Conservation (phyloP, 1,140 invertebrate species). For the Sitobion miscanthi region DNA sequence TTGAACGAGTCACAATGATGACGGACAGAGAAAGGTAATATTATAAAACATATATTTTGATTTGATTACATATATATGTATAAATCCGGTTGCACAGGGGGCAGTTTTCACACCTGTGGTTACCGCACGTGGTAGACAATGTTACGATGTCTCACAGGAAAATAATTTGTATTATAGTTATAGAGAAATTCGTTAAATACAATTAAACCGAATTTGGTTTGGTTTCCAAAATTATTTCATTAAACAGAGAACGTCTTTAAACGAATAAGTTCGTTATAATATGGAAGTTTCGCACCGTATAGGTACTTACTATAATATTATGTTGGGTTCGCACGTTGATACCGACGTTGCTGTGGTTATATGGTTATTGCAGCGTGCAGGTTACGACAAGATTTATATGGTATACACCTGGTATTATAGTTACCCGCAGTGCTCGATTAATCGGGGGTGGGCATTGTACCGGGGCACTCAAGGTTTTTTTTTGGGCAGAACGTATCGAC, state of each 20-base stretch:
- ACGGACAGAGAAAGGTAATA: conserved; percentile 28
- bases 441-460: too few species aligned
- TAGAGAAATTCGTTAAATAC: too few species aligned
- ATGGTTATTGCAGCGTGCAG: background rate
- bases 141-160: too few species aligned
- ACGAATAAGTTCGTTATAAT: too few species aligned
- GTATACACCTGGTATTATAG: background rate
- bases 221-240: too few species aligned
- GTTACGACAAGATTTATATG: background rate
- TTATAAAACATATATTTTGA: background rate
- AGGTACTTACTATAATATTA: too few species aligned
- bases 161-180: too few species aligned
- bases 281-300: too few species aligned
- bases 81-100: background rate
- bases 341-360: background rate
- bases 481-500: background rate
- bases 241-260: too few species aligned
- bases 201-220: too few species aligned
- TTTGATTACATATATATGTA: background rate
- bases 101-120: background rate
- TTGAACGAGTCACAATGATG: background rate
- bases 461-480: background rate
- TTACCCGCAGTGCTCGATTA: too few species aligned
- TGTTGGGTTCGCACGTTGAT: background rate
- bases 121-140: background rate